Evolutionary conservation across 2,113 vertebrate genomes (phyloP).

Genomic region (Antechinus flavipes): DNA sequence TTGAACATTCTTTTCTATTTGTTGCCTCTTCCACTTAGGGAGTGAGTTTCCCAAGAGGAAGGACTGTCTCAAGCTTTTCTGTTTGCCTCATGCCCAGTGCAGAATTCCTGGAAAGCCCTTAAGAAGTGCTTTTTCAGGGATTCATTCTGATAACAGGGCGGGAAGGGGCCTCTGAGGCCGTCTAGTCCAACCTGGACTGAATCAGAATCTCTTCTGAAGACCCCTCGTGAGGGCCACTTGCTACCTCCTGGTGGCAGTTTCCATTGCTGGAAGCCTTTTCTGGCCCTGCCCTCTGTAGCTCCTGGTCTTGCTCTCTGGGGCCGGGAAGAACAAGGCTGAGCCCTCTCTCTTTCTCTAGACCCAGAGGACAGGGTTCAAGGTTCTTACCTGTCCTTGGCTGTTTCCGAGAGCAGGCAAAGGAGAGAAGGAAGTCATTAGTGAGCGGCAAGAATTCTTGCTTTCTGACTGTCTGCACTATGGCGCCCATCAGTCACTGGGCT

Average conservation of each 20-base stretch:
- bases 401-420: not conserved
- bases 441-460: not conserved
- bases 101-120: not conserved
- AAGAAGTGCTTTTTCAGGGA: not conserved
- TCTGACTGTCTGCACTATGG: not conserved
- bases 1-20: not conserved
- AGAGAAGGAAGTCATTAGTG: not conserved
- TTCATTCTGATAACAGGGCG: not conserved
- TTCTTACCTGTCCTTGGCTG: constrained; percentile 84
- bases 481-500: not conserved
- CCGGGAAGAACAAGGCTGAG: not conserved
- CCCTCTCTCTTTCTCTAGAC: not conserved
- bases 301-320: not conserved
- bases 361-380: not conserved
- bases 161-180: not conserved
- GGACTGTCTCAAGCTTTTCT: not conserved
- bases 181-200: not conserved
- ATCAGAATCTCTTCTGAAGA: not conserved
- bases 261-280: not conserved
- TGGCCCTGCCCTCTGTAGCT: not conserved
- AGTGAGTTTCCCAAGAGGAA: not conserved
- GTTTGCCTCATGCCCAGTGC: not conserved
- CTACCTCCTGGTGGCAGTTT: not conserved
- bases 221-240: not conserved
- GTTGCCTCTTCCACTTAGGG: not conserved